Evolutionary conservation across 2,888 invertebrate species (phyloP).

Genomic region (Athalia rosae): DNA sequence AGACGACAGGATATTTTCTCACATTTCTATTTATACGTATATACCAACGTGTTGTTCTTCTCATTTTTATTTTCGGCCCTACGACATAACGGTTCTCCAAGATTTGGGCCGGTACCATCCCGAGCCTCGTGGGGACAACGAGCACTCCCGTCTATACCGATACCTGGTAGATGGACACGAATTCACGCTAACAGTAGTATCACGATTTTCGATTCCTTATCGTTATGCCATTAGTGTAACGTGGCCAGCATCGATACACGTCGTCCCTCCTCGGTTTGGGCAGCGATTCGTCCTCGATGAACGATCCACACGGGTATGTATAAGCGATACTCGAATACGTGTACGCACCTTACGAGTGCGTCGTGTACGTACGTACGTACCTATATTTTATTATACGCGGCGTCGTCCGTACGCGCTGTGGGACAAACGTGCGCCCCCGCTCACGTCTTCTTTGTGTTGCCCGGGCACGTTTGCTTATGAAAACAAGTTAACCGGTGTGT

Average conservation of each 20-base stretch:
- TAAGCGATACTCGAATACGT: not conserved
- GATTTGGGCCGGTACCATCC: no score
- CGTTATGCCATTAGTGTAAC: constrained; percentile 42
- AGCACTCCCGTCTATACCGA: no score
- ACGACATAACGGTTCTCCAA: no score
- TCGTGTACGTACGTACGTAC: not conserved
- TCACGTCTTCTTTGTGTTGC: constrained; percentile 32
- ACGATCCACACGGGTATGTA: no score
- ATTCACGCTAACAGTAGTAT: constrained; percentile 19
- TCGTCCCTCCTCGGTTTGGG: not conserved
- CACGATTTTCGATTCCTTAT: constrained; percentile 41
- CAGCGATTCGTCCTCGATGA: constrained; percentile 36
- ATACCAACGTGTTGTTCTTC: no score
- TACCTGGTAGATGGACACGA: not conserved
- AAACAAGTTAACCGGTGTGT: constrained; percentile 46
- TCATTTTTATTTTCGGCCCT: no score
- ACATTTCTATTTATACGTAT: no score
- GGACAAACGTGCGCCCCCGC: constrained; percentile 30
- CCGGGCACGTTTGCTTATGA: constrained; percentile 47
- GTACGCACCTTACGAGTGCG: no score
- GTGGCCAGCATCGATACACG: not conserved
- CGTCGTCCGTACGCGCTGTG: not conserved
- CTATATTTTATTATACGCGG: not conserved
- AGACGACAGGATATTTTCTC: no score
- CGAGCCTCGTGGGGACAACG: no score